phyloP scores from a whole-genome alignment of 2,113 vertebrate genomes.

The Galeopterus variegatus region DNA sequence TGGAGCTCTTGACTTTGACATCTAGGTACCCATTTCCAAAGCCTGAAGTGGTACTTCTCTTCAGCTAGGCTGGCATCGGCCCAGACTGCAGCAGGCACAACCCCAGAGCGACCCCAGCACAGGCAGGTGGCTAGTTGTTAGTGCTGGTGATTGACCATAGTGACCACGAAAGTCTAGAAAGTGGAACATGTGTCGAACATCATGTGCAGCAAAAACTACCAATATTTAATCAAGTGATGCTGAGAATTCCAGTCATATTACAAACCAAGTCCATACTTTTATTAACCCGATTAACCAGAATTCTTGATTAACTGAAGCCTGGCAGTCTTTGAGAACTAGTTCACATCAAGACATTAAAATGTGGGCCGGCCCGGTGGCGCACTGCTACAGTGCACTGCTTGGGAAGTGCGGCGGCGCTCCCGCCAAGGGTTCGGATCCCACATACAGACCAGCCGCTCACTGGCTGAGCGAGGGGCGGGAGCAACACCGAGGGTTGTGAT shows the following conservation, averaged over 20 bases:
- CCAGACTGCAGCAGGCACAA: not conserved
- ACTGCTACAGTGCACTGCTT: no score
- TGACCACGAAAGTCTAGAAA: not conserved
- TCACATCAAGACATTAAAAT: constrained; percentile 22
- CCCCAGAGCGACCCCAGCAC: not conserved
- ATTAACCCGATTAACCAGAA: constrained; percentile 51
- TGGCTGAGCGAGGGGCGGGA: no score
- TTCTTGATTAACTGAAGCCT: constrained; percentile 5
- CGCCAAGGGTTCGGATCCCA: no score
- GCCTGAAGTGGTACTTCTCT: not conserved
- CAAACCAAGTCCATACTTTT: constrained; percentile 11
- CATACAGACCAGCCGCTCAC: no score
- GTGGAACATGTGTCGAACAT: not conserved
- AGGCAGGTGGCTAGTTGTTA: not conserved
- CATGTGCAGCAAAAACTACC: not conserved
- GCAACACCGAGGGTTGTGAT: no score
- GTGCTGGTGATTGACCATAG: not conserved
- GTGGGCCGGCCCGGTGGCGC: no score
- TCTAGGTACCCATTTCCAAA: not conserved
- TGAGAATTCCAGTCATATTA: not conserved
- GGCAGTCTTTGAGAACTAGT: constrained; percentile 60
- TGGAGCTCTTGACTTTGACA: not conserved
- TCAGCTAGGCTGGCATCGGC: not conserved
- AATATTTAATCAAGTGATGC: not conserved
- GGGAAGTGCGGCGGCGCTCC: no score